A percentile compares a stretch with the other conserved stretches of the same genome.
Conservation (phyloP, 2,113 vertebrate species). For the Rhegmatorhina hoffmannsi region DNA sequence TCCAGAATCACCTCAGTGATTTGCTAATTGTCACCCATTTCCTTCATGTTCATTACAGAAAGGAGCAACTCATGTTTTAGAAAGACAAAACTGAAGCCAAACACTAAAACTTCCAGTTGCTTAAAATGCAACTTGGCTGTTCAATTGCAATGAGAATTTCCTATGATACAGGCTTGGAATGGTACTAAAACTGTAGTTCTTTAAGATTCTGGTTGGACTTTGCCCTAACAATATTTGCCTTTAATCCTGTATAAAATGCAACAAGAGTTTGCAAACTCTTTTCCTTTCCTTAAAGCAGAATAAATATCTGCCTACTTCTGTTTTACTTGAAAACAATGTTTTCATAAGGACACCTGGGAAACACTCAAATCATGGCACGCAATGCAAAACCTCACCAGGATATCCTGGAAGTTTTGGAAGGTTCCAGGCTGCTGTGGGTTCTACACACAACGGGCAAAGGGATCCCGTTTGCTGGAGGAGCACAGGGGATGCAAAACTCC, state of each 20-base stretch:
- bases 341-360: not conserved
- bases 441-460: not conserved
- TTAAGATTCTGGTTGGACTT: not conserved
- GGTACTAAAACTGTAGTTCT: not conserved
- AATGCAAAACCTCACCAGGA: not conserved
- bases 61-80: not conserved
- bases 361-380: not conserved
- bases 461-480: accelerated
- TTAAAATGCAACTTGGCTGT: not conserved
- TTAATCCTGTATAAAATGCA: not conserved
- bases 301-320: not conserved
- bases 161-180: accelerated
- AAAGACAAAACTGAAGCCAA: not conserved
- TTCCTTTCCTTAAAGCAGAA: not conserved
- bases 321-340: not conserved
- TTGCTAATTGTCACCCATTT: not conserved
- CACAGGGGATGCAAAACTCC: not conserved
- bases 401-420: not conserved
- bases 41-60: not conserved
- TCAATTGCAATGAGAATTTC: not conserved
- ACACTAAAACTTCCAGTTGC: not conserved
- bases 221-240: accelerated
- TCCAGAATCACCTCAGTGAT: not conserved
- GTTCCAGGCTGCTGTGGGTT: not conserved
- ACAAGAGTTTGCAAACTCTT: not conserved